A percentile compares a stretch with the other conserved stretches of the same genome.
Evolutionary conservation across 1,140 invertebrate genomes (phyloP).

Genomic region (Stegodyphus mimosarum): DNA sequence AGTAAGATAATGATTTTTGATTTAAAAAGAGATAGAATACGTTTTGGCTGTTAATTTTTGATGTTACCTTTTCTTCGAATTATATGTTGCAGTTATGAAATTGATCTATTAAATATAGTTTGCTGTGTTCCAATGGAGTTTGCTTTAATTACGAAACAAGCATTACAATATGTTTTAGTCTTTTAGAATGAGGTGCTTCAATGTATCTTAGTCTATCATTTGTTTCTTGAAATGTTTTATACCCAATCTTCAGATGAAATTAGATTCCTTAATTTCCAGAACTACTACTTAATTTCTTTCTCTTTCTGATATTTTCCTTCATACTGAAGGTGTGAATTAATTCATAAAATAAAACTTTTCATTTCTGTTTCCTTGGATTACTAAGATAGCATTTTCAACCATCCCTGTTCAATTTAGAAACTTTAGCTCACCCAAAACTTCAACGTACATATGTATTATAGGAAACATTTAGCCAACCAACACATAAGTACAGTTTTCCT

Average conservation of each 20-base stretch:
- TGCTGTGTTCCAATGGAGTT: too few relatives aligned
- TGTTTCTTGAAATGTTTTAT: conserved; percentile 23
- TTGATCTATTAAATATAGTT: too few relatives aligned
- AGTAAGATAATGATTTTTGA: too few relatives aligned
- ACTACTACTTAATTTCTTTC: background rate
- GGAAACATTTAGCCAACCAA: conserved; percentile 78
- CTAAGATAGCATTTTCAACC: conserved; percentile 88
- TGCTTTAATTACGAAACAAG: too few relatives aligned
- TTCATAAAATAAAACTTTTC: conserved; percentile 73
- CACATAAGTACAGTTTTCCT: conserved; percentile 83
- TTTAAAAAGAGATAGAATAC: too few relatives aligned
- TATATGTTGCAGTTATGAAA: too few relatives aligned
- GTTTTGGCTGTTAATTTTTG: too few relatives aligned
- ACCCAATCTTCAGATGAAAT: conserved; percentile 11
- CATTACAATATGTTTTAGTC: conserved; percentile 33
- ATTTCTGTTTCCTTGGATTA: conserved; percentile 77
- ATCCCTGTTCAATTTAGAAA: conserved; percentile 79
- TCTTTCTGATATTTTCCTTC: background rate
- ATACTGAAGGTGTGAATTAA: conserved; percentile 32
- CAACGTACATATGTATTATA: conserved; percentile 80
- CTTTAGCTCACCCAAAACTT: conserved; percentile 79
- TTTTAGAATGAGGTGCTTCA: conserved; percentile 6
- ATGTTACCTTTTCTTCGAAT: too few relatives aligned
- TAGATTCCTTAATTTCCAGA: background rate
- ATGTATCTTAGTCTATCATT: conserved; percentile 29